Evolutionary conservation across 1,140 invertebrate genomes (phyloP), one percentile per base, ranked within the genome.

Genomic region (Coenobita brevimanus): DNA sequence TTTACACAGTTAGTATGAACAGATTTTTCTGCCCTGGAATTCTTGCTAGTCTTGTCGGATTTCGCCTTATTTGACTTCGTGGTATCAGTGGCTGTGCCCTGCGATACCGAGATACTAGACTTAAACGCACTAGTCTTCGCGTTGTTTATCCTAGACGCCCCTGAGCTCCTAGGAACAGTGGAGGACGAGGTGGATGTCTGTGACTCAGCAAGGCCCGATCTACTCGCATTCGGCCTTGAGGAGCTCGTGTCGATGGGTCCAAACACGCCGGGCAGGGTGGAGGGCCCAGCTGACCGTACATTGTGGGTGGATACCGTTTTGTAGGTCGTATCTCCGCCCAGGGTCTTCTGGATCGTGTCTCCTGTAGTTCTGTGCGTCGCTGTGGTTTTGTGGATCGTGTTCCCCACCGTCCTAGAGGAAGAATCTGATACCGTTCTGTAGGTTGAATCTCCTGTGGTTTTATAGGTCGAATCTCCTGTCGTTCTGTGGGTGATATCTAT

Each of bases 171-270:
- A 27, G 24, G 0, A 4, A 38, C n/a, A 33, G 27, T 71, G 3
- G 67, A 27, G 4, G 24, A 0, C 3, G 30, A 71, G 21, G 27
- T 71, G 3, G 67, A 27, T 15, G 27, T 27, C 27, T 0, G 21
- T 27, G 67, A 27, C 15, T 27, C 67, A 2, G n/a, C 2, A 1
- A 17, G 17, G 33, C 17, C 67, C 21, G 36, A 0, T 71, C 36
- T 71, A 71, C 3, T 71, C 67, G 33, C 67, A 38, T 71, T 27
- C 36, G 67, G 33, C 67, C 67, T 71, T 71, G 67, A 71, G 17
- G 36, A 2, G 10, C 27, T 33, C 27, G 67, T 15, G 67, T 71
- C 36, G 67, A 50, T 50, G 46, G 46, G 46, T 50, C 46, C 46
- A 50, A 50, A 50, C 46, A 50, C 46, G 46, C 46, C 46, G 17